phyloP scores from a whole-genome alignment of 1,140 invertebrate genomes.

The Drosophila orena region DNA sequence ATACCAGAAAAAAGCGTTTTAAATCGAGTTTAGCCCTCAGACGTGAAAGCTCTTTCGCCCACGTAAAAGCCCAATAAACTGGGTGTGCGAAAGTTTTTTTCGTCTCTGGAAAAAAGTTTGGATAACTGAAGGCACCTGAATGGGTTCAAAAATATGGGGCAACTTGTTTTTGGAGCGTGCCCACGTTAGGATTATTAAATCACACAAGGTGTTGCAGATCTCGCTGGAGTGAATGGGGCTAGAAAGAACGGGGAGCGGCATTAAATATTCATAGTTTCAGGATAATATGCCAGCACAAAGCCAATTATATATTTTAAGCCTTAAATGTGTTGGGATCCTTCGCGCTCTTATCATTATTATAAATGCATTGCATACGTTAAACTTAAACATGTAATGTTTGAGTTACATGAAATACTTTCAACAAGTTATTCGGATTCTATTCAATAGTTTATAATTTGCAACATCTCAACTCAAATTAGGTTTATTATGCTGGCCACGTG shows the following conservation, averaged over 20 bases:
- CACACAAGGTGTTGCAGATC: slow-evolving; percentile 51
- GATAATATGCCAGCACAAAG: not conserved
- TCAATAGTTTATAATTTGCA: slow-evolving; percentile 17
- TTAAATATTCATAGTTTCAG: slow-evolving; percentile 12
- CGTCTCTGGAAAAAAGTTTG: slow-evolving; percentile 52
- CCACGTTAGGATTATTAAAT: slow-evolving; percentile 70
- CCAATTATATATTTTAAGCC: no score
- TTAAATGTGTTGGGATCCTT: no score
- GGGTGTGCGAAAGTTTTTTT: slow-evolving; percentile 47
- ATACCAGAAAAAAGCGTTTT: slow-evolving; percentile 70
- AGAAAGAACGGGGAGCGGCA: not conserved
- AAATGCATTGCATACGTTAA: not conserved
- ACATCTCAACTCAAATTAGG: slow-evolving; percentile 48
- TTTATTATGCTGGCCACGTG: slow-evolving; percentile 43
- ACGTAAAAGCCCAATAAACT: slow-evolving; percentile 80
- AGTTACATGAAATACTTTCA: not conserved
- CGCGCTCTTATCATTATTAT: not conserved
- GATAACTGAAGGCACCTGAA: slow-evolving; percentile 29
- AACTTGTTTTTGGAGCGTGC: slow-evolving; percentile 53
- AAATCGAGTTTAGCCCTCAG: slow-evolving; percentile 45
- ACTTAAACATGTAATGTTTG: no score
- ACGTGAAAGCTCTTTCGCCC: slow-evolving; percentile 20
- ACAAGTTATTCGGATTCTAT: slow-evolving; percentile 10
- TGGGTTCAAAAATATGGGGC: slow-evolving; percentile 35
- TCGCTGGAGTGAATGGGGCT: not conserved